Conservation (phyloP, 2,888 invertebrate genomes). For the Dyspetes luteomarginatus region DNA sequence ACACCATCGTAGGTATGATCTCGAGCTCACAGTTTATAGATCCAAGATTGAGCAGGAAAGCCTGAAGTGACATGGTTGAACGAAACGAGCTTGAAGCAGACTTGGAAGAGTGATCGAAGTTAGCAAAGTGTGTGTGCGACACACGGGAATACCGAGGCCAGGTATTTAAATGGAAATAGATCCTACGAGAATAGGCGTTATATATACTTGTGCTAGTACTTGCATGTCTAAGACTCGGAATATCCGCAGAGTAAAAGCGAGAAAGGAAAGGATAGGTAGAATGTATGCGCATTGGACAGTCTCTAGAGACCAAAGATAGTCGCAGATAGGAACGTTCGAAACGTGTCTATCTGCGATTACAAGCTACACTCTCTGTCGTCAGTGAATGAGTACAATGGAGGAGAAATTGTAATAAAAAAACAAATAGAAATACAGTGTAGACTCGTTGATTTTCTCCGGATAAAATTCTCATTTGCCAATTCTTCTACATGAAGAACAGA, state of each 20-base stretch:
- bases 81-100: conserved; percentile 20
- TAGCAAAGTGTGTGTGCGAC: conserved; percentile 45
- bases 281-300: conserved; percentile 17
- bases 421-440: too few species aligned
- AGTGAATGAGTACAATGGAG: not conserved
- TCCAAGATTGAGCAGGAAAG: not conserved
- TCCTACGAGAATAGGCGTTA: conserved; percentile 60
- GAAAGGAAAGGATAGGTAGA: conserved; percentile 30
- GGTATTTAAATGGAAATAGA: conserved; percentile 68
- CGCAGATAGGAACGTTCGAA: conserved; percentile 27
- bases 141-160: conserved; percentile 57
- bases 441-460: not conserved
- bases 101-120: conserved; percentile 19
- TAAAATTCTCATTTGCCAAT: not conserved
- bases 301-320: conserved; percentile 4
- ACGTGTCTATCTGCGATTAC: not conserved
- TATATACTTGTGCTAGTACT: not conserved
- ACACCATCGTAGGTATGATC: not conserved
- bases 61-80: not conserved
- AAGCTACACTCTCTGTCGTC: not conserved
- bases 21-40: not conserved
- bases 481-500: too few species aligned
- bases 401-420: not conserved
- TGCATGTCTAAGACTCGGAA: conserved; percentile 38
- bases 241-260: conserved; percentile 10